Evolutionary conservation across 2,888 invertebrate species (phyloP), one percentile per base, ranked within the genome.

Genomic region (Dasypogon diadema): DNA sequence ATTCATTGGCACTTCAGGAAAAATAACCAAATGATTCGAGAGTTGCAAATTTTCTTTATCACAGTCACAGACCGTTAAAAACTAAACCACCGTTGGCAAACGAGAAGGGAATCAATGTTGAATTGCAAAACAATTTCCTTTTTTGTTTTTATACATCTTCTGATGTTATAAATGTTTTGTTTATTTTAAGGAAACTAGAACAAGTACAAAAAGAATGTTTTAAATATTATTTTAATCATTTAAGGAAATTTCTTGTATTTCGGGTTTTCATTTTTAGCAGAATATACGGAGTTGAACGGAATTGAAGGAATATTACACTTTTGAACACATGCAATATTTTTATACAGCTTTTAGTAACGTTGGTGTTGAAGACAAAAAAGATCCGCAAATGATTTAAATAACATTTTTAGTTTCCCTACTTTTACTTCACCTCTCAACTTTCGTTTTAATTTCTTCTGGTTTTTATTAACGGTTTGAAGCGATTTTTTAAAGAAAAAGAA

Each of bases 201-300:
- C 54, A 54, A 54, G 30, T 54, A 51, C 51, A 70, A 70, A 70
- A 70, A 54, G 70, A 70, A 48, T 48, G 14, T 46, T 46, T 68
- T 54, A 54, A 70, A 70, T 54, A 70, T 70, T 70, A 70, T 70
- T 70, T 70, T 54, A 70, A 70, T 54, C 70, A 70, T 70, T 68
- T 51, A 16, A 30, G 70, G 70, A 65, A 22, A 42, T 22, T 46
- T 46, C 46, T 65, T 65, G 37, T 37, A 22, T 46, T 37, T 54
- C 12, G n/a, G 24, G 14, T 21, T 2, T 70, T 54, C 10, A 18
- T 6, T 21, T 18, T 54, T 54, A 3, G 54, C 1, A 54, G 6
- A 54, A 54, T 5, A 2, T 14, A n/a, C n/a, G n/a, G n/a, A n/a
- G n/a, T n/a, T n/a, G n/a, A 48, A 2, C 2, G 2, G 21, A 22